phyloP scores from a whole-genome alignment of 2,113 vertebrate species.

The Orycteropus afer region DNA sequence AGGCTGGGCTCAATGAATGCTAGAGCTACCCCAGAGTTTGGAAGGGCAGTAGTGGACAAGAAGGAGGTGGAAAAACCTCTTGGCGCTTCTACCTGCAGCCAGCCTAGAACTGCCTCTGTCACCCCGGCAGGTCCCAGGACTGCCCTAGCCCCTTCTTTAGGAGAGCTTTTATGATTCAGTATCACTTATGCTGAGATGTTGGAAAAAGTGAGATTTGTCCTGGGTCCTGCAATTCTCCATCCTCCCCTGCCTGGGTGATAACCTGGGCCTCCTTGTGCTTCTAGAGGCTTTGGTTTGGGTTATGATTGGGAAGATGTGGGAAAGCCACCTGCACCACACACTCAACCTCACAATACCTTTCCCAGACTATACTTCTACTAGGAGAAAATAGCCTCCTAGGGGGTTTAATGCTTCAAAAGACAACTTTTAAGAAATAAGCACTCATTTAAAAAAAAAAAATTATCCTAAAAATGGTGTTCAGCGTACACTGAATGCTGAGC shows the following conservation, averaged over 20 bases:
- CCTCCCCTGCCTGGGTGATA: not conserved
- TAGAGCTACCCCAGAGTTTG: not conserved
- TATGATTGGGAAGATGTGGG: too few relatives aligned
- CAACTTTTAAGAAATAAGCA: not conserved
- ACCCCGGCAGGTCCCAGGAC: not conserved
- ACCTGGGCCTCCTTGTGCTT: not conserved
- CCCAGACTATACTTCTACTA: not conserved
- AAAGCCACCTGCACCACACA: not conserved
- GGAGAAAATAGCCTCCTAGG: not conserved
- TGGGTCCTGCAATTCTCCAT: not conserved
- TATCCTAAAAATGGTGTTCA: not conserved
- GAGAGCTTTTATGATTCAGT: not conserved
- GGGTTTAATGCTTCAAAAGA: not conserved
- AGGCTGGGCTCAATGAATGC: not conserved
- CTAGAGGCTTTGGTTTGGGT: not conserved
- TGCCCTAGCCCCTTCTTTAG: not conserved
- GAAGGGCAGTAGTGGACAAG: rapidly evolving
- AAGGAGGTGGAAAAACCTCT: not conserved
- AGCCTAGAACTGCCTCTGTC: not conserved
- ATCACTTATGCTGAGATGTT: not conserved
- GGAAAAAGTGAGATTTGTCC: not conserved
- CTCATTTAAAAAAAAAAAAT: not conserved
- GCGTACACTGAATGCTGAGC: too few relatives aligned
- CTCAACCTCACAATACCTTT: not conserved
- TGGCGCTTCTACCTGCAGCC: not conserved